A percentile compares a stretch with the other conserved stretches of the same genome.
These are phyloP conservation scores for Drosophila grimshawi DNA, from an alignment of 1,140 invertebrate species.

Conservation along the genomic window DNA sequence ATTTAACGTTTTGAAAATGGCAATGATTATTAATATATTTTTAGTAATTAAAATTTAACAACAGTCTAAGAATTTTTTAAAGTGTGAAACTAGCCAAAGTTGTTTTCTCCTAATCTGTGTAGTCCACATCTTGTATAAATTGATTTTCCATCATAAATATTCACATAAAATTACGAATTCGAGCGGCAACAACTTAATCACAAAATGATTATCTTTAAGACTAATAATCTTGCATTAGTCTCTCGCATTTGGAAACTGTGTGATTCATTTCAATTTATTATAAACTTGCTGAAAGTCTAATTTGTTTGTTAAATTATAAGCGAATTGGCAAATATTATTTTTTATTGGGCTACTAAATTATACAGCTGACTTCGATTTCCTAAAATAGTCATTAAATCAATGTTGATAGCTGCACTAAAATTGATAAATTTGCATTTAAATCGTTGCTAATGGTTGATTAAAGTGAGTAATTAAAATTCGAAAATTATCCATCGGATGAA, in stretches of 20 bases:
- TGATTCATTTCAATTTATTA: background rate
- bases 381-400: conserved; percentile 1
- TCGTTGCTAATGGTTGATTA: background rate
- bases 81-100: background rate
- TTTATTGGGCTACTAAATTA: background rate
- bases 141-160: too few relatives aligned
- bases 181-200: background rate
- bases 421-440: background rate
- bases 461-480: background rate
- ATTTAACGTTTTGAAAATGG: too few relatives aligned
- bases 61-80: too few relatives aligned
- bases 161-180: too few relatives aligned
- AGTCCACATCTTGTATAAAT: too few relatives aligned
- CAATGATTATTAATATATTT: too few relatives aligned
- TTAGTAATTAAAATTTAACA: too few relatives aligned
- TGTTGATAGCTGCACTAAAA: background rate
- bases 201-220: too few relatives aligned
- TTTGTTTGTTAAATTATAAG: background rate
- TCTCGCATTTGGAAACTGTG: background rate
- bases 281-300: background rate
- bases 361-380: background rate
- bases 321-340: background rate
- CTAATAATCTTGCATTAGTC: background rate
- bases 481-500: background rate
- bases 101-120: too few relatives aligned